These are phyloP conservation scores for Galeopterus variegatus DNA, from an alignment of 2,113 vertebrate species.

Conservation along the genomic window DNA sequence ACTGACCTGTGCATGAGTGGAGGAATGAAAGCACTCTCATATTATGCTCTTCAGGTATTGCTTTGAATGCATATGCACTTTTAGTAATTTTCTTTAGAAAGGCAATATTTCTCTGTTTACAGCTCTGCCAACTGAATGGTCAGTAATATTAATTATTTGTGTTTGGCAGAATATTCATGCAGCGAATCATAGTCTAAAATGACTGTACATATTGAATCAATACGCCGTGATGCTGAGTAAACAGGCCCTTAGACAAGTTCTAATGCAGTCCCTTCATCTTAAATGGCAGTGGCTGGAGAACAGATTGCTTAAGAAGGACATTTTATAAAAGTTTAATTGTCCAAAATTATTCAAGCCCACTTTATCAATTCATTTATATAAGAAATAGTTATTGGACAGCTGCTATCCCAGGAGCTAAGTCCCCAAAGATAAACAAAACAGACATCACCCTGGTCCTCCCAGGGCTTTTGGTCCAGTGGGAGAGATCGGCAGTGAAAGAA, in stretches of 20 bases:
- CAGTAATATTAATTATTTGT: slow-evolving; percentile 34
- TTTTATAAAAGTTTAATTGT: neutral
- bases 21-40: slow-evolving; percentile 1
- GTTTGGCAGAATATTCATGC: neutral
- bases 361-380: neutral
- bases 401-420: neutral
- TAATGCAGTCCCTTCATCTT: neutral
- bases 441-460: neutral
- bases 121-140: neutral
- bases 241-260: neutral
- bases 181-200: neutral
- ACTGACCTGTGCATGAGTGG: neutral
- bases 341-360: neutral
- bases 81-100: slow-evolving; percentile 52
- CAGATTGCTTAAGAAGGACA: neutral
- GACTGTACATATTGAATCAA: neutral
- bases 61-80: neutral
- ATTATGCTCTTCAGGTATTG: neutral
- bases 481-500: neutral
- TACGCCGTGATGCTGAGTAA: neutral
- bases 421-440: neutral
- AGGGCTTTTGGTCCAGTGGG: neutral
- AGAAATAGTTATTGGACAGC: neutral
- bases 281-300: neutral
- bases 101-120: slow-evolving; percentile 6